phyloP scores from a whole-genome alignment of 2,113 vertebrate genomes.

The Sus scrofa region DNA sequence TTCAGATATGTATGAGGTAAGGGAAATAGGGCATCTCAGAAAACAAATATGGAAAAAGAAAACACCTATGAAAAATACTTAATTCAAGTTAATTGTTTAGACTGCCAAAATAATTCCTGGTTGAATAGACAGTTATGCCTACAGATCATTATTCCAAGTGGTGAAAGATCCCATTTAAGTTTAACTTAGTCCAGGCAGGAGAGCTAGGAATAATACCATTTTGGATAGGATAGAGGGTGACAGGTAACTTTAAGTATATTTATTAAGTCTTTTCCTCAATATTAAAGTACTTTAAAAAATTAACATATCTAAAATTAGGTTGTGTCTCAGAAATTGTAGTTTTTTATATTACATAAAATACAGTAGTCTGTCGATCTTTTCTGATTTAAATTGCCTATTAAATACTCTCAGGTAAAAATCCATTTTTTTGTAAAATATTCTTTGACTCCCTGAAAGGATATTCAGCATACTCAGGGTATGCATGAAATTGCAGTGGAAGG shows the following conservation, averaged over 20 bases:
- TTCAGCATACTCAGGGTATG: background rate
- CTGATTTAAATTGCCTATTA: background rate
- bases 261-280: background rate
- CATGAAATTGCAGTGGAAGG: background rate
- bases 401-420: background rate
- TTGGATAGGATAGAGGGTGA: fast-evolving
- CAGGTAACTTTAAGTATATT: background rate
- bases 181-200: background rate
- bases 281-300: background rate
- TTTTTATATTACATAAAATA: background rate
- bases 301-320: background rate
- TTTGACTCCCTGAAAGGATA: background rate
- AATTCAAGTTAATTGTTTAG: constrained; percentile 18
- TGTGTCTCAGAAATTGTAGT: background rate
- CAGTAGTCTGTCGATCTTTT: background rate
- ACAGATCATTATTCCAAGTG: background rate
- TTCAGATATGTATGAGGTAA: background rate
- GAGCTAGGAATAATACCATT: background rate
- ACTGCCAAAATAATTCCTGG: background rate
- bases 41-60: background rate
- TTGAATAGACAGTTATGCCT: background rate
- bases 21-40: background rate
- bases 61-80: background rate
- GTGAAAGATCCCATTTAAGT: background rate
- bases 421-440: background rate